Percentiles rank a stretch among this genome's conserved stretches.
Conservation (phyloP, 2,797 vertebrate genomes). For the Coreius guichenoti region DNA sequence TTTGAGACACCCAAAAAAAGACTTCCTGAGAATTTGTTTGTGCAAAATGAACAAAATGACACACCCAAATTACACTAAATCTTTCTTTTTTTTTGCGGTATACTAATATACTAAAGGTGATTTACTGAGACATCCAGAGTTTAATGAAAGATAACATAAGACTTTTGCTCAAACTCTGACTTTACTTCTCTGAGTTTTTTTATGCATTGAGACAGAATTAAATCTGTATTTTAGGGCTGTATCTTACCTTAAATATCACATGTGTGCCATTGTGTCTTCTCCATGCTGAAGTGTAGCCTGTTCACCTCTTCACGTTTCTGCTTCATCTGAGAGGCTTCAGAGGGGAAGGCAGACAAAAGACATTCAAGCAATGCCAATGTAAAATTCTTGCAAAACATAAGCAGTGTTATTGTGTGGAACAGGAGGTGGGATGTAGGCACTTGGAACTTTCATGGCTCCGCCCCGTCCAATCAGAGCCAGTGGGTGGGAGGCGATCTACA, state of each 20-base stretch:
- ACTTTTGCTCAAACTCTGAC: background rate
- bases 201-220: background rate
- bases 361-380: constrained; percentile 71
- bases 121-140: background rate
- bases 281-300: constrained; percentile 3
- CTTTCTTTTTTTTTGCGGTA: background rate
- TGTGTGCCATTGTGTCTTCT: constrained; percentile 25
- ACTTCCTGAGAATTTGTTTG: constrained; percentile 18
- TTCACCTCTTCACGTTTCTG: constrained; percentile 36
- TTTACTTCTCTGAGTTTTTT: background rate
- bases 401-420: constrained; percentile 66
- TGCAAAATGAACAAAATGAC: background rate
- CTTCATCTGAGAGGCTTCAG: constrained; percentile 63
- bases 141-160: background rate
- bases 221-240: constrained; percentile 3
- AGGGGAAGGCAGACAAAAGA: constrained; percentile 68
- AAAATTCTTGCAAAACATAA: constrained; percentile 77
- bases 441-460: constrained; percentile 55
- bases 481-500: constrained; percentile 60
- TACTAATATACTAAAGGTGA: background rate
- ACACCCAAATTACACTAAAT: constrained; percentile 6
- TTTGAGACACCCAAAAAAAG: background rate
- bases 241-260: constrained; percentile 50
- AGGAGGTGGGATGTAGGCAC: constrained; percentile 68
- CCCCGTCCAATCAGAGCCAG: constrained; percentile 62